These are phyloP conservation scores for Rallus limicola DNA, from an alignment of 2,113 vertebrate species.

Conservation along the genomic window DNA sequence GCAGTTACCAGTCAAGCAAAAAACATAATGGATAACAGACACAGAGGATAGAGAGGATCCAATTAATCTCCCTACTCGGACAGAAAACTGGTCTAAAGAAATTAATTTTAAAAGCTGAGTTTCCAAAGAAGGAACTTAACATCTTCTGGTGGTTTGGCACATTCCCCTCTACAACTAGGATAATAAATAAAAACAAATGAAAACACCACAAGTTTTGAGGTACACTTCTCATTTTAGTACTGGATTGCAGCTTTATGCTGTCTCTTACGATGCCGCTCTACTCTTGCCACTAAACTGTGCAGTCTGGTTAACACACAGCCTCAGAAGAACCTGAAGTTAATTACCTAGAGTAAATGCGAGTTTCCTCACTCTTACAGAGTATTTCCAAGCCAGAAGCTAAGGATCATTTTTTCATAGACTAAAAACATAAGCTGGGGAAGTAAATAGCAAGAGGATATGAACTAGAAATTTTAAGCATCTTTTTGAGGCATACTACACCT, in stretches of 20 bases:
- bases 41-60: neutral
- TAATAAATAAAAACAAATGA: neutral
- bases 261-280: neutral
- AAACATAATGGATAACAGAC: neutral
- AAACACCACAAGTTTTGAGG: neutral
- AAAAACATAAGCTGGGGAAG: neutral
- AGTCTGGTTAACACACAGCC: neutral
- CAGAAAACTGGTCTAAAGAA: neutral
- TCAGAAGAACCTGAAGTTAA: neutral
- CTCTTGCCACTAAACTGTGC: neutral
- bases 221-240: neutral
- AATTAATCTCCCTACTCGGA: neutral
- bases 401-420: neutral
- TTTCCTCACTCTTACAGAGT: neutral
- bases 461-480: neutral
- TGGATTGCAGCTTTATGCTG: neutral
- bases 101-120: neutral
- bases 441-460: neutral
- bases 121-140: neutral
- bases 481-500: neutral
- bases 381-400: neutral
- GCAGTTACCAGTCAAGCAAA: constrained; percentile 4
- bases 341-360: neutral
- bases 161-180: neutral
- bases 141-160: constrained; percentile 2